These are phyloP conservation scores for Patella caerulea DNA, from an alignment of 2,888 invertebrate species.

Conservation along the genomic window DNA sequence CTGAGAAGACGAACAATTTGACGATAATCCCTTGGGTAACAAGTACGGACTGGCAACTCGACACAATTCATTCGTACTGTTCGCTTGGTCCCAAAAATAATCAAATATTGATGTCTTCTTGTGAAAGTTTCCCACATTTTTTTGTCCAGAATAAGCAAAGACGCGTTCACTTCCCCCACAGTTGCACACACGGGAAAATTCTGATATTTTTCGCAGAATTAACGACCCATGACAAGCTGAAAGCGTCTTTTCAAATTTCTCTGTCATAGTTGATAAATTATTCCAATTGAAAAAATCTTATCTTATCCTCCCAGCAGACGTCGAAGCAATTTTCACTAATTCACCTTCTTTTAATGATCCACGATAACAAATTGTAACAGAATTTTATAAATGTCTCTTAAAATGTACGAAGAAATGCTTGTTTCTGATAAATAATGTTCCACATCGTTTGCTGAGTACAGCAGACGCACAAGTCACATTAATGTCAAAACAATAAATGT, in stretches of 20 bases:
- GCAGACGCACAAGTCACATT: no score
- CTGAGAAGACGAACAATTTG: background rate
- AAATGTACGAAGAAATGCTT: no score
- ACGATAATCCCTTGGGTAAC: background rate
- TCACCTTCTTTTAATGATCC: no score
- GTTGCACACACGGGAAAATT: constrained; percentile 6
- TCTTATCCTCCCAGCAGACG: no score
- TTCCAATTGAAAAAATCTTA: background rate
- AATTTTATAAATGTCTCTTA: no score
- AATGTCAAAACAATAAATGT: no score
- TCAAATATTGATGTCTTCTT: constrained; percentile 22
- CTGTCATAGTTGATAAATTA: constrained; percentile 1
- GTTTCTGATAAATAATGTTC: no score
- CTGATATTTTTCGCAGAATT: background rate
- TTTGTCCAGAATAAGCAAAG: background rate
- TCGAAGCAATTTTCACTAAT: no score
- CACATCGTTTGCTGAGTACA: no score
- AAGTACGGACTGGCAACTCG: background rate
- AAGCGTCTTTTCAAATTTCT: background rate
- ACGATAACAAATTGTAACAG: no score
- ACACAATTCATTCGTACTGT: background rate
- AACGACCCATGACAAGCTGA: background rate
- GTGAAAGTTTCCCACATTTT: background rate
- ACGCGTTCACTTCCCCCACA: background rate
- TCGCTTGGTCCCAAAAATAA: constrained; percentile 27